Evolutionary conservation across 2,113 vertebrate genomes (phyloP), one percentile per base, ranked within the genome.

Genomic region (Ophiodon elongatus): DNA sequence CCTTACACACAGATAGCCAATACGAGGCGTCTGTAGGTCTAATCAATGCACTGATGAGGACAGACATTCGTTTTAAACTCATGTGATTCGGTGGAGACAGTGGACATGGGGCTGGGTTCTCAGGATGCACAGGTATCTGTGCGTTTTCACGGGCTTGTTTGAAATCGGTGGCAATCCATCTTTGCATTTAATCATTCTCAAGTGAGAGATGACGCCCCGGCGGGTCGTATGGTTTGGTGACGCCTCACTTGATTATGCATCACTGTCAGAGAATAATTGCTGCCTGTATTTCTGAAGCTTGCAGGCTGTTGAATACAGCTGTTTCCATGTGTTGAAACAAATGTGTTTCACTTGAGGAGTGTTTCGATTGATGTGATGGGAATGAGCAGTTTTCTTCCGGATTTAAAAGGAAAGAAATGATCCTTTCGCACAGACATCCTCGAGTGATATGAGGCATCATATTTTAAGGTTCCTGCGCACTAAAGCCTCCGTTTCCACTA

Each of bases 161-260:
- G 73, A 71, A 35, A 27, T 73, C 33, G 43, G 41, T 23, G 60
- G 10, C 27, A 52, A 59, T 70, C 37, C 25, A 54, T 74, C 47
- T 60, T 37, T 59, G 21, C 43, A 43, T 84, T 85, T 70, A 68
- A 79, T 86, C 29, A 60, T 79, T 77, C 76, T 50, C 57, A 67
- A 80, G 74, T 57, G 72, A 80, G 73, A 66, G 83, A 62, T 60
- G 84, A 76, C 52, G 76, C 73, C 84, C 84, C 43, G 64, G 57
- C 66, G 85, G 84, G 69, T 79, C 72, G 59, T 35, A 67, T 39
- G 69, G 76, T 64, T 67, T 72, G 72, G 68, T 84, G 83, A 91
- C 15, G 87, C 80, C 68, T 90, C 82, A 33, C 57, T 73, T 41
- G 64, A 76, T 80, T 69, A 66, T 83, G 81, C 79, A 85, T 85